Conservation (phyloP, 2,888 invertebrate species). For the Altica lythri region DNA sequence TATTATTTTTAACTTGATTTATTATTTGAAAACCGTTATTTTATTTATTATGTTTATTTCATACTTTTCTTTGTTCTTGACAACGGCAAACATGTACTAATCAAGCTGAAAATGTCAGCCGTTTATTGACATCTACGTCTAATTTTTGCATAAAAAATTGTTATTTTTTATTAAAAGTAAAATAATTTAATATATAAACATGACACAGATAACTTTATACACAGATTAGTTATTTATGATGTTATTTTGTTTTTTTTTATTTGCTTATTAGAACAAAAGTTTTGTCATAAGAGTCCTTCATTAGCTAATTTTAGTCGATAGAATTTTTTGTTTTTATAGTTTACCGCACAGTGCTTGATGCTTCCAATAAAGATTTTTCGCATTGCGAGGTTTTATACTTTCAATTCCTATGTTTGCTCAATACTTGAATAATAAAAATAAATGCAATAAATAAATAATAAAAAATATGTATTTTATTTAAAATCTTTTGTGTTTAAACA, state of each 20-base stretch:
- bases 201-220: background rate
- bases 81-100: constrained; percentile 41
- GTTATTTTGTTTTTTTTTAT: background rate
- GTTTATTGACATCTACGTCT: constrained; percentile 50
- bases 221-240: too few species aligned
- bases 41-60: constrained; percentile 21
- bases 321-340: constrained; percentile 14
- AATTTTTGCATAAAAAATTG: constrained; percentile 22
- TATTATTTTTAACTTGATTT: too few species aligned
- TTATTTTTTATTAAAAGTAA: constrained; percentile 9
- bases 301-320: constrained; percentile 30
- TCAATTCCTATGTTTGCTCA: constrained; percentile 1
- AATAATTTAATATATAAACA: background rate
- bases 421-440: background rate
- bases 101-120: constrained; percentile 51
- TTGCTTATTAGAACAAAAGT: background rate
- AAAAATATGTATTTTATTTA: too few species aligned
- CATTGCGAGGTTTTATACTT: constrained; percentile 2
- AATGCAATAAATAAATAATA: too few species aligned
- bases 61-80: constrained; percentile 38
- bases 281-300: constrained; percentile 23
- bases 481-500: too few species aligned
- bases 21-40: constrained; percentile 10
- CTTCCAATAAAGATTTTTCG: constrained; percentile 3
- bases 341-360: constrained; percentile 4